phyloP scores from a whole-genome alignment of 2,888 invertebrate genomes.

The Protodeltote pygarga region DNA sequence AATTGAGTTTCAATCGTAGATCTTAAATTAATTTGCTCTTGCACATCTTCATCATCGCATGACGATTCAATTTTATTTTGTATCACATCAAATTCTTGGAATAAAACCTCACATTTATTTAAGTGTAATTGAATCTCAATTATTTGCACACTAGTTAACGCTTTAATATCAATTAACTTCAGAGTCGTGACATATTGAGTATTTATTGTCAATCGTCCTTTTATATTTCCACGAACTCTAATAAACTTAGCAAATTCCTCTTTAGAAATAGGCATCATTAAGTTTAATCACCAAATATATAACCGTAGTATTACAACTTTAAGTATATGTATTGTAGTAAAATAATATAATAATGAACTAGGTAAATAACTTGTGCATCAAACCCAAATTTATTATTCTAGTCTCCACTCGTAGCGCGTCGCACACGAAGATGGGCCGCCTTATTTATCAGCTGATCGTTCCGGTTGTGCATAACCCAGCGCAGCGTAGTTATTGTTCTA shows the following conservation, averaged over 20 bases:
- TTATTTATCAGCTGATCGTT: slow-evolving; percentile 3
- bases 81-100: background rate
- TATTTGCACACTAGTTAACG: background rate
- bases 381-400: background rate
- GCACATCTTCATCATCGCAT: background rate
- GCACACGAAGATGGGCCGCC: slow-evolving; percentile 4
- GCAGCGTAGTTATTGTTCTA: background rate
- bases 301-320: no score
- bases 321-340: no score
- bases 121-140: background rate
- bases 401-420: slow-evolving; percentile 1
- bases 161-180: background rate
- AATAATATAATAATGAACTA: background rate
- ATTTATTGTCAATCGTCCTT: no score
- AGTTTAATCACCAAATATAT: background rate
- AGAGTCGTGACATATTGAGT: background rate
- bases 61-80: background rate
- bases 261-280: background rate
- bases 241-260: background rate
- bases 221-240: background rate
- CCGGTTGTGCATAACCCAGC: background rate
- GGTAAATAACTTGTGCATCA: slow-evolving; percentile 6
- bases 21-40: background rate
- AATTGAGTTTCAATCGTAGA: background rate
- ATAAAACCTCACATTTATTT: background rate